Percentiles rank a stretch among this genome's conserved stretches.
Conservation (phyloP, 53 echinoderm and acorn worm genomes). For the Mesocentrotus franciscanus region DNA sequence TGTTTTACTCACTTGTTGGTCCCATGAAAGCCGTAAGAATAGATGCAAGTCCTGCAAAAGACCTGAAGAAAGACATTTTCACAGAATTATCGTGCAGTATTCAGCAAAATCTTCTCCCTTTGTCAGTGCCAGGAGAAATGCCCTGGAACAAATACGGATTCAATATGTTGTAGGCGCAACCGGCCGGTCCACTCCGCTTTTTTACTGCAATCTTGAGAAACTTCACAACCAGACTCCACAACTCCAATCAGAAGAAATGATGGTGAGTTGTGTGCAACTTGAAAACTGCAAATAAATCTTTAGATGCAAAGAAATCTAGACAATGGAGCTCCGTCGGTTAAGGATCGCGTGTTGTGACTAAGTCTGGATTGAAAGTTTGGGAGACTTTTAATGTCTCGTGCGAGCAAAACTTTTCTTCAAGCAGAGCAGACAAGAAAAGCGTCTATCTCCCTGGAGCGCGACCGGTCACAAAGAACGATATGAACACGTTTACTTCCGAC, state of each 20-base stretch:
- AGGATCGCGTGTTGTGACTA: not conserved
- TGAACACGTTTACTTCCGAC: not conserved
- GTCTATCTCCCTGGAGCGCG: not conserved
- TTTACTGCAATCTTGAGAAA: not conserved
- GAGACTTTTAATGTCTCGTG: not conserved
- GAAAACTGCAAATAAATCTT: not conserved
- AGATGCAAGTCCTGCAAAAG: slow-evolving; percentile 22
- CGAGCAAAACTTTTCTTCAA: not conserved
- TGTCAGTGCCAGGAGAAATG: not conserved
- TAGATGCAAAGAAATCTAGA: not conserved
- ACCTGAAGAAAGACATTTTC: not conserved
- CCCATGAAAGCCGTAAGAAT: not conserved
- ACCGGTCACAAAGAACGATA: not conserved
- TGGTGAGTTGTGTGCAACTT: not conserved
- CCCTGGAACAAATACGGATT: not conserved
- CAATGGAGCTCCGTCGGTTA: not conserved
- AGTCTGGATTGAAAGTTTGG: not conserved
- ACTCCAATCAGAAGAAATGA: not conserved
- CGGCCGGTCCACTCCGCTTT: not conserved
- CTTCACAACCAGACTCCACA: not conserved
- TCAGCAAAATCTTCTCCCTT: not conserved
- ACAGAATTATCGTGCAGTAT: not conserved
- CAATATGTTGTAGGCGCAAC: not conserved
- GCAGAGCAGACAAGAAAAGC: not conserved
- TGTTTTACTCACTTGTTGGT: slow-evolving; percentile 3